Evolutionary conservation across 2,797 vertebrate species (phyloP), one percentile per base, ranked within the genome.

Genomic region (Tokudaia tokunoshimensis): DNA sequence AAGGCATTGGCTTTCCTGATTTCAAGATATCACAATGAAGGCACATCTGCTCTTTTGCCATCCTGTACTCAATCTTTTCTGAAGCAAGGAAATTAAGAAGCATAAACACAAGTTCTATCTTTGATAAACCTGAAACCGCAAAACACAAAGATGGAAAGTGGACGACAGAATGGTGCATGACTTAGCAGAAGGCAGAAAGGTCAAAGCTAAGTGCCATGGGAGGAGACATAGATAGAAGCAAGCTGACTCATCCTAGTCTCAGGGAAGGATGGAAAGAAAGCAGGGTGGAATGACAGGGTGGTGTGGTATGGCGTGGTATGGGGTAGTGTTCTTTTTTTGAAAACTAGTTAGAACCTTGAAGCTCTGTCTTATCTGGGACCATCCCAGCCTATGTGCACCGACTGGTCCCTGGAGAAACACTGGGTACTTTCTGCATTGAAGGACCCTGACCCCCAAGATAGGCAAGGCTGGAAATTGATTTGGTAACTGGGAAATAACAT

Each of bases 111-210:
- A 81, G 15, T 41, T 89, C 55, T 26, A 87, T 92, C 74, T 96
- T 82, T 84, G 94, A 88, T 97, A 91, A 96, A 92, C 61, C 26
- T 29, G 74, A 96, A 97, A 78, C 92, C 94, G 83, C 90, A 95
- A 82, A 92, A 92, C 83, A 75, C 78, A 65, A 82, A 94, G 96
- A 95, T 80, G 76, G 91, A 93, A 97, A 97, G 61, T 86, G 15
- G 84, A 52, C 22, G 79, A 86, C 93, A 94, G 67, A 79, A 55
- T 26, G 70, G 44, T 59, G 31, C 63, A 44, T 96, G 94, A 95
- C 92, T 97, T 94, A 88, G 88, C 61, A 65, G 75, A 80, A n/a
- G 34, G 65, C 72, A 37, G 85, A 95, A 96, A 97, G 92, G 95
- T 97, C 96, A 96, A 50, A 81, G 81, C 86, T 78, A 95, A 97